phyloP scores from a whole-genome alignment of 1,140 invertebrate species.

The Drosophila melanogaster region Release_6_plus_ISO1_MT NT_033777.3:19259501-19260000 shows the following conservation, averaged over 20 bases:
- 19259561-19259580: constrained; percentile 86
- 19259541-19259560: constrained; percentile 87
- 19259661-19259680: constrained; percentile 90
- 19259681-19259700: constrained; percentile 90
- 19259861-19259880: constrained; percentile 86
- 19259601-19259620: too few relatives aligned
- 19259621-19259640: constrained; percentile 56
- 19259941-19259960: neutral
- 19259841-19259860: constrained; percentile 86
- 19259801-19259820: constrained; percentile 86
- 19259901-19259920: constrained; percentile 21
- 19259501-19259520: constrained; percentile 89
- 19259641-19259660: constrained; percentile 87
- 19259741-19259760: constrained; percentile 86
- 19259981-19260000: neutral
- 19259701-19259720: constrained; percentile 88
- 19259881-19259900: constrained; percentile 18
- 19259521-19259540: constrained; percentile 85
- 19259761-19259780: constrained; percentile 88
- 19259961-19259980: constrained; percentile 13
- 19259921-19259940: constrained; percentile 22
- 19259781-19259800: constrained; percentile 87
- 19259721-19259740: constrained; percentile 91
- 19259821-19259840: constrained; percentile 85
- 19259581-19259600: constrained; percentile 62